These are phyloP conservation scores for Globodera rostochiensis DNA, from an alignment of 1,140 invertebrate species.

Conservation along the genomic window DNA sequence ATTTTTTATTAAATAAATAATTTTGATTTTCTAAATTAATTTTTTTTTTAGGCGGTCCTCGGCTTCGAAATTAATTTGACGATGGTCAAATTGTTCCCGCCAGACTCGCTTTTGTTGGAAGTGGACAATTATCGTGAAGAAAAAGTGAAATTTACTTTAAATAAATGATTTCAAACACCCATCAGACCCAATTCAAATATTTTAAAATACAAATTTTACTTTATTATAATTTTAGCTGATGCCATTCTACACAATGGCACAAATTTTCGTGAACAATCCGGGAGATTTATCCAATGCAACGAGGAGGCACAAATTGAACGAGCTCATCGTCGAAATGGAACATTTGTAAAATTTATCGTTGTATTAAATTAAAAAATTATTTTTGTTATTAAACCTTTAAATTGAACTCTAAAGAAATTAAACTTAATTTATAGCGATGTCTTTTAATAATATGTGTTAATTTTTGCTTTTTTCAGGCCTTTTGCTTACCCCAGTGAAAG, in stretches of 20 bases:
- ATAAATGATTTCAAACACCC: no score
- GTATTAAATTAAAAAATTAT: no score
- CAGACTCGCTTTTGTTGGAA: slow-evolving; percentile 61
- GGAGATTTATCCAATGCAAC: slow-evolving; percentile 55
- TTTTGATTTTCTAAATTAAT: background rate
- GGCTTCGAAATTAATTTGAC: slow-evolving; percentile 64
- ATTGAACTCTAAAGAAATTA: no score
- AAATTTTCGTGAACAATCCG: slow-evolving; percentile 62
- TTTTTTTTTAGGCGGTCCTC: slow-evolving; percentile 44
- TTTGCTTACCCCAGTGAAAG: slow-evolving; percentile 20
- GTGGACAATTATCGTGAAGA: slow-evolving; percentile 59
- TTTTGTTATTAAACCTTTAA: no score
- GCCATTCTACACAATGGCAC: slow-evolving; percentile 61
- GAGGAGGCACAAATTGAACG: slow-evolving; percentile 48
- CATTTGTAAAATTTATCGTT: slow-evolving; percentile 28
- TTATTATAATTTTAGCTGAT: slow-evolving; percentile 23
- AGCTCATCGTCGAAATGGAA: slow-evolving; percentile 59
- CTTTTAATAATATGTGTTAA: no score
- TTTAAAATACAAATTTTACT: background rate
- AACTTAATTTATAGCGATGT: no score
- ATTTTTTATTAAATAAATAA: background rate
- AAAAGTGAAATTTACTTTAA: slow-evolving; percentile 29
- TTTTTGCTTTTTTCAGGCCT: background rate
- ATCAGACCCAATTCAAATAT: no score
- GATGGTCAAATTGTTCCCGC: slow-evolving; percentile 57